Conservation (phyloP, 2,797 vertebrate genomes). For the Acestrorhynchus altus region DNA sequence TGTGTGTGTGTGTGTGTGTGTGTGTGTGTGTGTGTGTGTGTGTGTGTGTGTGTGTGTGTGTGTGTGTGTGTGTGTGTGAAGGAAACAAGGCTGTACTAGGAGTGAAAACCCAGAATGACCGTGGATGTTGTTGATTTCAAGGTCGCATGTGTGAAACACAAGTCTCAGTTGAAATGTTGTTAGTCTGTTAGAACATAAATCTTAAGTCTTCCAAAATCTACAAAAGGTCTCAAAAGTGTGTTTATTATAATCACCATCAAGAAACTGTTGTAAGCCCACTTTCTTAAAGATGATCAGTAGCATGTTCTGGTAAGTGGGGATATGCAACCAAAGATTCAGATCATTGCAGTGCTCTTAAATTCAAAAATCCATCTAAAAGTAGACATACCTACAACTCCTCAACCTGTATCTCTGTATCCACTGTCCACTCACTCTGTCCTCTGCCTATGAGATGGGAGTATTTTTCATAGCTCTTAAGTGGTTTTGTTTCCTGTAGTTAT, state of each 20-base stretch:
- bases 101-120: neutral
- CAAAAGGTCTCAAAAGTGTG: neutral
- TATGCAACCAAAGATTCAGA: constrained; percentile 32
- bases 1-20: constrained; percentile 5
- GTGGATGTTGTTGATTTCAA: constrained; percentile 17
- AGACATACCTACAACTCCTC: neutral
- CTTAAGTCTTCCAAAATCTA: neutral
- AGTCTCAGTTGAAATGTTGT: neutral
- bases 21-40: neutral
- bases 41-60: constrained; percentile 10
- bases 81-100: neutral
- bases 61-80: neutral
- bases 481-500: constrained; percentile 21
- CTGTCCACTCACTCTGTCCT: neutral
- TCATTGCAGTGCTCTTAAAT: neutral
- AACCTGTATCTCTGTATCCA: neutral
- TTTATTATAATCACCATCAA: constrained; percentile 18
- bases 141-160: constrained; percentile 23
- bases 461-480: constrained; percentile 8
- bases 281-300: constrained; percentile 19
- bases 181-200: neutral
- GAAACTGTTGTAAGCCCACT: neutral
- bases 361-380: too few relatives aligned
- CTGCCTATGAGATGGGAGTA: neutral
- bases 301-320: constrained; percentile 7